These are phyloP conservation scores for Mythimna pallens DNA, from an alignment of 2,888 invertebrate genomes.

Conservation along the genomic window DNA sequence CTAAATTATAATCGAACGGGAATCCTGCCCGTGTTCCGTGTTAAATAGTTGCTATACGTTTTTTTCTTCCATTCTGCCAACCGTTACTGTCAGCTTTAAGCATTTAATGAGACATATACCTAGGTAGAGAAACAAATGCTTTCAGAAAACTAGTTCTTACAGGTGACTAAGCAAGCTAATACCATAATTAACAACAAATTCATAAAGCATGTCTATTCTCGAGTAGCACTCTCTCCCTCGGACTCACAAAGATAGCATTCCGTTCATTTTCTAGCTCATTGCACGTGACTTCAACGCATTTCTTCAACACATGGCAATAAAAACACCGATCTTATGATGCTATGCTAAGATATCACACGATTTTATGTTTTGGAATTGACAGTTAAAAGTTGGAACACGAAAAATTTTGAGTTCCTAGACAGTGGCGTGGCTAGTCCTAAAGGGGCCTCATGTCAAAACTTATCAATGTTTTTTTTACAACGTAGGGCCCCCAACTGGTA, in stretches of 20 bases:
- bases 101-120: not conserved
- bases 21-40: too few species aligned
- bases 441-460: too few species aligned
- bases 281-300: conserved; percentile 28
- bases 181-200: not conserved
- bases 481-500: too few species aligned
- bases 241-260: conserved; percentile 34
- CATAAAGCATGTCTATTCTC: not conserved
- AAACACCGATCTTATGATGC: conserved; percentile 1
- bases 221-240: conserved; percentile 50
- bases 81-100: too few species aligned
- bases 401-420: not conserved
- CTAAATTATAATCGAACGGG: too few species aligned
- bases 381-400: not conserved
- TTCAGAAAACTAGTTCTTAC: not conserved
- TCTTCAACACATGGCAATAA: conserved; percentile 30
- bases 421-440: too few species aligned
- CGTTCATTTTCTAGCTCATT: conserved; percentile 42
- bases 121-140: not conserved
- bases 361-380: not conserved
- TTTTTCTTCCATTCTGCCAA: too few species aligned
- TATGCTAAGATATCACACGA: not conserved
- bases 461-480: too few species aligned
- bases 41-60: too few species aligned
- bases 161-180: not conserved